Evolutionary conservation across 2,888 invertebrate species (phyloP).

Genomic region (Hydroisotoma schaefferi): DNA sequence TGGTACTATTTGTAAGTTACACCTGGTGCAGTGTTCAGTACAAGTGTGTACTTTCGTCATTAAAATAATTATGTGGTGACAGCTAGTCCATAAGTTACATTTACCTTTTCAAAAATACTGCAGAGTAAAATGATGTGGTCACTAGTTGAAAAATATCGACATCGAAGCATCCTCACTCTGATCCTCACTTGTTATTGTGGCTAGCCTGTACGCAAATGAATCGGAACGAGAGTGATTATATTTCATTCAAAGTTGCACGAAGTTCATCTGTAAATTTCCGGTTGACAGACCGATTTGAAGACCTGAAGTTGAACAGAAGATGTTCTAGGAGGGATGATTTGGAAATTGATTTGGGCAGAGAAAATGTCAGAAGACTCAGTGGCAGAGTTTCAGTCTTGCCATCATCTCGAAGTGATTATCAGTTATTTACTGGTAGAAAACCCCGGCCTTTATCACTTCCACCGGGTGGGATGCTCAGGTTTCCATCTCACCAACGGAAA

Average conservation of each 20-base stretch:
- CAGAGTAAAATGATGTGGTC: too few species aligned
- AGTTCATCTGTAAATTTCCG: conserved; percentile 7
- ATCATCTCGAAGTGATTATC: conserved; percentile 41
- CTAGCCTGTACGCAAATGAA: too few species aligned
- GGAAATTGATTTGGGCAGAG: conserved; percentile 1
- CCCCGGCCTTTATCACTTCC: conserved; percentile 44
- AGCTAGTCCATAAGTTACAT: too few species aligned
- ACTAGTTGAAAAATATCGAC: too few species aligned
- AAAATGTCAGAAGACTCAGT: background rate
- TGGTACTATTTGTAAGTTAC: too few species aligned
- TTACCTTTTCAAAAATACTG: too few species aligned
- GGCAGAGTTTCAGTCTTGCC: conserved; percentile 15
- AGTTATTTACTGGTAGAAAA: conserved; percentile 44
- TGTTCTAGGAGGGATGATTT: background rate
- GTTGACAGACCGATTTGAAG: background rate
- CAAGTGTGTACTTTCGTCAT: too few species aligned
- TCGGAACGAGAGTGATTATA: conserved; percentile 5
- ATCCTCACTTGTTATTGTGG: too few species aligned
- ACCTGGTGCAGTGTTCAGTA: too few species aligned
- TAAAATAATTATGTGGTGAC: too few species aligned
- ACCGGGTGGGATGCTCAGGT: conserved; percentile 25
- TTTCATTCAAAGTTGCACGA: conserved; percentile 4
- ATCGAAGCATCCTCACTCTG: too few species aligned
- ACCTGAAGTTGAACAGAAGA: background rate
- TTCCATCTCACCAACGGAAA: conserved; percentile 15